Conservation (phyloP, 2,113 vertebrate species). For the Struthio camelus region DNA sequence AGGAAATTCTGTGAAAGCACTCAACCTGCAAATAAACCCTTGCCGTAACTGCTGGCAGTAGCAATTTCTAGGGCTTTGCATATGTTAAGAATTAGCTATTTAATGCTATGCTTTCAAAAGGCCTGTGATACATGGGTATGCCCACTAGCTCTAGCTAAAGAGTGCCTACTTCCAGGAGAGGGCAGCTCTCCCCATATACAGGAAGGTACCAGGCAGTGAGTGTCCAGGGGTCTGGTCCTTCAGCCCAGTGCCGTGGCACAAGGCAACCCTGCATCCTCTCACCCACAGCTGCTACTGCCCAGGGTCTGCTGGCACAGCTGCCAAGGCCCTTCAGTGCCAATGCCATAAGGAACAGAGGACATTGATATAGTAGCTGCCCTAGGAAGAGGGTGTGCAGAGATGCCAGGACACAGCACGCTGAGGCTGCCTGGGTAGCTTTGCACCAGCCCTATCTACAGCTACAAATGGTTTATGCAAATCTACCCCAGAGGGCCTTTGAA, state of each 20-base stretch:
- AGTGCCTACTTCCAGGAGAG: not conserved
- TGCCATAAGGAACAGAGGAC: accelerated
- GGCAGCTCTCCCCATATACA: accelerated
- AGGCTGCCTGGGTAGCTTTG: not conserved
- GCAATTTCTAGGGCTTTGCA: not conserved
- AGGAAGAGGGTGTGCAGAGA: not conserved
- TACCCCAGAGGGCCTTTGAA: not conserved
- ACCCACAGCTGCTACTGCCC: not conserved
- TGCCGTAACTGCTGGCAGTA: not conserved
- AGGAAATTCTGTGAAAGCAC: not conserved
- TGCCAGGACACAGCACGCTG: accelerated
- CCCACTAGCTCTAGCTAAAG: not conserved
- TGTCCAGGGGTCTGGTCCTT: not conserved
- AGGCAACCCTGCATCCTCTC: not conserved
- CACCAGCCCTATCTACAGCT: not conserved
- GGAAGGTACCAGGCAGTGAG: not conserved
- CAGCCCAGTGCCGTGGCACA: not conserved
- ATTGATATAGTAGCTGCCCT: accelerated
- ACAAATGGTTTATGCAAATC: not conserved
- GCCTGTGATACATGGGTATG: not conserved
- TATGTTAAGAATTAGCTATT: not conserved
- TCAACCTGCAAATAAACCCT: not conserved
- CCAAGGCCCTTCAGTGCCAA: not conserved
- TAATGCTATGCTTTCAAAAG: not conserved
- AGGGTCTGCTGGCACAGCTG: accelerated